A percentile compares a stretch with the other conserved stretches of the same genome.
These are phyloP conservation scores for Colostygia pectinataria DNA, from an alignment of 2,888 invertebrate genomes.

Conservation along the genomic window DNA sequence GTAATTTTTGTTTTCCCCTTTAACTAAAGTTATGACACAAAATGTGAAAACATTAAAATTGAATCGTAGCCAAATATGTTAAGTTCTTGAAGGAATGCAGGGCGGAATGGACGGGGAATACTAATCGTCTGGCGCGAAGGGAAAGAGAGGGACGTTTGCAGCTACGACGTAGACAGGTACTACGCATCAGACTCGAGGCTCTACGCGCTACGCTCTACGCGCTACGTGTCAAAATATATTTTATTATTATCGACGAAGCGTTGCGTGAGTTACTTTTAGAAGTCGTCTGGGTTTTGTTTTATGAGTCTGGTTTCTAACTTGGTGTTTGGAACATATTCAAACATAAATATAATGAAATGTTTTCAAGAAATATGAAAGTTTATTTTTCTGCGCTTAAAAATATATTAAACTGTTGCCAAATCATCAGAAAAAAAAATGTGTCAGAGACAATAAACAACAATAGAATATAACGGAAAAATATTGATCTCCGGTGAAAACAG, in stretches of 20 bases:
- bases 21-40: constrained; percentile 74
- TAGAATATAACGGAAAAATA: constrained; percentile 3
- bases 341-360: not conserved
- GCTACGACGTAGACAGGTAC: constrained; percentile 69
- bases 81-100: constrained; percentile 64
- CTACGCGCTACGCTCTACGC: constrained; percentile 36
- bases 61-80: constrained; percentile 77
- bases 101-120: constrained; percentile 62
- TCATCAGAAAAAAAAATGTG: too few relatives aligned
- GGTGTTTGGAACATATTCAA: constrained; percentile 6
- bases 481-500: not conserved
- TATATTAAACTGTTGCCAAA: too few relatives aligned
- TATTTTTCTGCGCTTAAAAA: not conserved
- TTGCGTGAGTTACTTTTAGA: constrained; percentile 28
- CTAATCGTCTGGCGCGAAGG: constrained; percentile 53
- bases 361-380: too few relatives aligned
- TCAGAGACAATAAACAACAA: not conserved
- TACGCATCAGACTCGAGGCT: constrained; percentile 52
- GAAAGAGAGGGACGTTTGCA: constrained; percentile 39
- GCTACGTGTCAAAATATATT: constrained; percentile 31
- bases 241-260: constrained; percentile 20
- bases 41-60: constrained; percentile 78
- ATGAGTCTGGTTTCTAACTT: constrained; percentile 18
- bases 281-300: constrained; percentile 20
- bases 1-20: constrained; percentile 75